Conservation (phyloP, 92 coral and sea anemone species). For the Plumapathes pennacea region DNA sequence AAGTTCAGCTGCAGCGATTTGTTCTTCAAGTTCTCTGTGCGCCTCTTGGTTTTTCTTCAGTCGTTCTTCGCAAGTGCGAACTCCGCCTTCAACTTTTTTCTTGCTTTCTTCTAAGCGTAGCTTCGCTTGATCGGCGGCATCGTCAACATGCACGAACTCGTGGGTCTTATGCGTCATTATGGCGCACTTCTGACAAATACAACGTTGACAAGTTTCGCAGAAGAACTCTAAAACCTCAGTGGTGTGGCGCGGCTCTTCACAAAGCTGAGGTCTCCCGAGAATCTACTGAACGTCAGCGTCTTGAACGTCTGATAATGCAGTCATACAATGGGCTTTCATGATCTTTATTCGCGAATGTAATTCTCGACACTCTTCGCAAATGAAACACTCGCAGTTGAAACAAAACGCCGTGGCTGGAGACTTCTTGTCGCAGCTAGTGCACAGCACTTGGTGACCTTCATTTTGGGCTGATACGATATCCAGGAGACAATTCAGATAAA, state of each 20-base stretch:
- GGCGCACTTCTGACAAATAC: constrained; percentile 59
- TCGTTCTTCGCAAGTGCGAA: neutral
- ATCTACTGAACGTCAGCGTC: constrained; percentile 44
- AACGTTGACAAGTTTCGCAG: constrained; percentile 38
- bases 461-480: constrained; percentile 34
- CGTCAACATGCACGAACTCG: constrained; percentile 20
- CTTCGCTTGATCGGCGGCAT: constrained; percentile 24
- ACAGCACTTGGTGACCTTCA: constrained; percentile 30
- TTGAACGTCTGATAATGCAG: constrained; percentile 32
- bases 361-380: constrained; percentile 48
- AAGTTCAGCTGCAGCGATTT: constrained; percentile 21
- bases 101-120: constrained; percentile 17
- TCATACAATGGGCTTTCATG: constrained; percentile 38
- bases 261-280: constrained; percentile 38
- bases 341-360: constrained; percentile 43
- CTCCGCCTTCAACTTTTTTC: constrained; percentile 24
- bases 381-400: constrained; percentile 54
- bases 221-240: constrained; percentile 40
- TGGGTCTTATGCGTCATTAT: constrained; percentile 34
- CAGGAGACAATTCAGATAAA: constrained; percentile 50
- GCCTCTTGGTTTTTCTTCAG: constrained; percentile 4
- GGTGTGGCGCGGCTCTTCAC: constrained; percentile 44
- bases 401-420: constrained; percentile 41
- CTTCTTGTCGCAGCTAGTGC: constrained; percentile 50
- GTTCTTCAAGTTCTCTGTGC: constrained; percentile 17